phyloP scores from a whole-genome alignment of 2,797 vertebrate genomes.

The Garrulus glandarius region DNA sequence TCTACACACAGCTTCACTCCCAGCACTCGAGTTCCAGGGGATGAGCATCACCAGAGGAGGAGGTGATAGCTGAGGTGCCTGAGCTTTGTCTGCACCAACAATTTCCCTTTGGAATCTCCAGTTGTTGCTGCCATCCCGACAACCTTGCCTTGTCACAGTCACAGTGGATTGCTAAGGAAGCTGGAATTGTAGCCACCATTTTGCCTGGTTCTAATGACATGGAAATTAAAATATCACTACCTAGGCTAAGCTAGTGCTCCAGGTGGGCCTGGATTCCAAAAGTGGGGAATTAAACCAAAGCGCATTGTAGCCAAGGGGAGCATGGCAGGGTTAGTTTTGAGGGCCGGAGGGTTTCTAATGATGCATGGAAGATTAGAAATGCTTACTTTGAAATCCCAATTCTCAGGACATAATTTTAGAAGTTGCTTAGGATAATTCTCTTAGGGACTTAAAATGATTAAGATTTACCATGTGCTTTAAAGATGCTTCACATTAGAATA shows the following conservation, averaged over 20 bases:
- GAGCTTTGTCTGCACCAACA: not conserved
- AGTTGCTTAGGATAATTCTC: conserved; percentile 62
- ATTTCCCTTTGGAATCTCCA: not conserved
- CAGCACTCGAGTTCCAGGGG: not conserved
- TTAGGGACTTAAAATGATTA: conserved; percentile 56
- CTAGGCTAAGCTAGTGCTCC: not conserved
- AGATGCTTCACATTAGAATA: conserved; percentile 40
- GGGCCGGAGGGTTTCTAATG: conserved; percentile 34
- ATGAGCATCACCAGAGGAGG: not conserved
- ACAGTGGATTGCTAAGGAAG: not conserved
- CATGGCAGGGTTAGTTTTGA: conserved; percentile 2
- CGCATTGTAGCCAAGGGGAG: not conserved
- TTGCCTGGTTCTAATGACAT: not conserved
- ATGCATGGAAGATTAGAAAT: conserved; percentile 47
- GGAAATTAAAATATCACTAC: not conserved
- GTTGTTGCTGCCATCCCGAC: not conserved
- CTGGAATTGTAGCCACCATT: not conserved
- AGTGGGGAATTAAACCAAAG: conserved; percentile 23
- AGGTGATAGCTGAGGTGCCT: not conserved
- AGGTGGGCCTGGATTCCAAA: not conserved
- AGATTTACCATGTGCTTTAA: conserved; percentile 50
- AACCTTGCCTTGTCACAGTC: not conserved
- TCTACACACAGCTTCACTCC: not conserved
- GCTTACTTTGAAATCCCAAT: conserved; percentile 49
- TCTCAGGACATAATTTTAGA: conserved; percentile 59